Base-by-base conservation (phyloP, 2,797 vertebrate genomes). In the Antrozous pallidus region DNA sequence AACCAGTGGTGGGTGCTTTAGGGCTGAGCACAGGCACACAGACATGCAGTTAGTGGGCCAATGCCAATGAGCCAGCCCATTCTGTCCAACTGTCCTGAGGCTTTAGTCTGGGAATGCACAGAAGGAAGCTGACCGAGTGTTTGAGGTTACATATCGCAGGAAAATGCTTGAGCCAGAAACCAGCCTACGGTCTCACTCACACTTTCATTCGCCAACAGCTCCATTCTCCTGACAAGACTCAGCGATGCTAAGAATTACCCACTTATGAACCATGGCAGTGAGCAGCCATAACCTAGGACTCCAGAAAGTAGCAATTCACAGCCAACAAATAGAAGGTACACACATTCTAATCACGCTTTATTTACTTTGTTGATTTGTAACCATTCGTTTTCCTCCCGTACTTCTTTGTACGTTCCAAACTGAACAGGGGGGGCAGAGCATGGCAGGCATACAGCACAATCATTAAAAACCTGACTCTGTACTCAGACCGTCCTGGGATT, bases 221-320 rank as follows among this genome's bases (percentile, higher is more conserved):
- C 56, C 58, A 58, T 40, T 79, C 22, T 95, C 22, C 49, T 42
- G 73, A 31, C 36, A 63, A 22, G 33, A 78, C 75, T 93, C 73
- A 92, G 20, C 22, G 22, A 14, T 58, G 12, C 42, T 93, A 69
- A 8, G 42, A 95, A 61, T 58, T 63, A 75, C 1, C 10, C 3
- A 40, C 40, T 47, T 47, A 69, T 18, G 67, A 92, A 56, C 36
- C 74, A 81, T 38, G 28, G 38, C 28, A 36, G 47, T 42, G 6
- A 94, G 8, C 8, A 69, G 58, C 74, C 49, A 74, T 75, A 81
- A 74, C 0, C 12, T 26, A 67, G 3, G 26, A 81, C 33, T 78
- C 80, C 28, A 56, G 42, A 47, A 92, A 91, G 88, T 8, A 90
- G 20, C 69, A 71, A 87, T 84, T 86, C 91, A 87, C 5, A 78